Percentiles rank a stretch among this genome's conserved stretches.
Evolutionary conservation across 2,888 invertebrate species (phyloP).

Genomic region (Lucinisca nassula): DNA sequence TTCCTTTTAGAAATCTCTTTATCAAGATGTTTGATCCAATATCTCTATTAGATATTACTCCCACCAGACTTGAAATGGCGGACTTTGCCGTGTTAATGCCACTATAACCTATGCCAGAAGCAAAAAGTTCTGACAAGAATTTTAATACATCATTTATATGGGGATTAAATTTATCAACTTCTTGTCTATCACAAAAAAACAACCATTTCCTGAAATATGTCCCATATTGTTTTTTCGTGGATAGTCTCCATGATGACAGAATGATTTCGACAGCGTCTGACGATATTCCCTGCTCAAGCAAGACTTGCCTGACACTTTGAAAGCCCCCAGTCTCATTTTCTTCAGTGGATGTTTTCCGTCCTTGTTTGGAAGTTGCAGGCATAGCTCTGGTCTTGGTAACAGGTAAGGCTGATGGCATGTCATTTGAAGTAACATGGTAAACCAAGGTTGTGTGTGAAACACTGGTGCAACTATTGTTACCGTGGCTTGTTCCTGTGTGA

Average conservation of each 20-base stretch:
- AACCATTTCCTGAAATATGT: constrained; percentile 48
- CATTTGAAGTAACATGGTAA: constrained; percentile 26
- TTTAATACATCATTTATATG: constrained; percentile 15
- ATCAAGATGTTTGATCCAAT: constrained; percentile 32
- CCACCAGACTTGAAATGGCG: constrained; percentile 2
- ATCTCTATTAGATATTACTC: not conserved
- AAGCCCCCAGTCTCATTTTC: constrained; percentile 31
- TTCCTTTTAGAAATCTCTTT: constrained; percentile 40
- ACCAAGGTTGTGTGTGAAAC: constrained; percentile 46
- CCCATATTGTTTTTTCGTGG: constrained; percentile 45
- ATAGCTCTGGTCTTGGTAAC: not conserved
- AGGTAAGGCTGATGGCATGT: not conserved
- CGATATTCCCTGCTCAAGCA: constrained; percentile 7
- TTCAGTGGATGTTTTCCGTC: constrained; percentile 14
- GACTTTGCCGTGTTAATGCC: constrained; percentile 34
- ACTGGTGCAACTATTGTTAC: constrained; percentile 44
- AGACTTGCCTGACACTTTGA: constrained; percentile 17
- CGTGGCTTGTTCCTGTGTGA: constrained; percentile 28
- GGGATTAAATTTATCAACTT: constrained; percentile 47
- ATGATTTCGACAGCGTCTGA: constrained; percentile 16
- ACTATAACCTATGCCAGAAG: constrained; percentile 17
- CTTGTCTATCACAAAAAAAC: constrained; percentile 41
- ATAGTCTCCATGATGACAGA: constrained; percentile 25
- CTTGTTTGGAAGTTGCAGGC: constrained; percentile 11
- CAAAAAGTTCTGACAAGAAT: constrained; percentile 31